A percentile compares a stretch with the other conserved stretches of the same genome.
phyloP scores from a whole-genome alignment of 2,888 invertebrate species.

The Dromius quadrimaculatus region DNA sequence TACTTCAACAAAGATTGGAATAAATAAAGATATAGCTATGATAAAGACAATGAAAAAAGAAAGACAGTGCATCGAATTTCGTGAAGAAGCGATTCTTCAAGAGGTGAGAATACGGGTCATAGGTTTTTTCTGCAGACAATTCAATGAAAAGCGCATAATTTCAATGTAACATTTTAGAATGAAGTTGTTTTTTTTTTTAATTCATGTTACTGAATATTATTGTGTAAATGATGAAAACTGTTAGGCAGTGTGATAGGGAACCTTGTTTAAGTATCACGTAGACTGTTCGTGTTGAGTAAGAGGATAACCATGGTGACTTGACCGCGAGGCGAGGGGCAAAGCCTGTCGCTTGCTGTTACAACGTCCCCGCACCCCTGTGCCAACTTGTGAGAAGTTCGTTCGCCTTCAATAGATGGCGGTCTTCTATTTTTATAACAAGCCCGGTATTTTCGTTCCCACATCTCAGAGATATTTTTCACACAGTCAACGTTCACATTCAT shows the following conservation, averaged over 20 bases:
- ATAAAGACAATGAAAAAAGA: no score
- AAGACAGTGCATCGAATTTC: no score
- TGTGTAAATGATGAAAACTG: no score
- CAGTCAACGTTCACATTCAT: conserved; percentile 31
- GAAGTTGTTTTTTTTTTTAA: no score
- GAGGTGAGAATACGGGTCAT: no score
- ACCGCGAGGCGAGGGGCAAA: conserved; percentile 18
- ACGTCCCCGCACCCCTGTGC: conserved; percentile 1
- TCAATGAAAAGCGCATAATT: no score
- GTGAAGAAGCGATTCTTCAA: no score
- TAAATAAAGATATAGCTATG: no score
- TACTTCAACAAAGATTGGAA: no score
- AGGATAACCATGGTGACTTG: conserved; percentile 18
- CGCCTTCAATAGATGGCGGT: conserved; percentile 44
- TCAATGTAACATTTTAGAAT: no score
- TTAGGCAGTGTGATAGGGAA: conserved; percentile 45
- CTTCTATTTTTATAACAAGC: conserved; percentile 43
- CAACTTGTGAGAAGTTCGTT: conserved; percentile 45
- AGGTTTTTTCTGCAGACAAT: no score
- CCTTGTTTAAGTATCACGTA: conserved; percentile 50
- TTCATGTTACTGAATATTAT: no score
- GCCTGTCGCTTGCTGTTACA: conserved; percentile 8
- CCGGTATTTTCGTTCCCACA: conserved; percentile 42
- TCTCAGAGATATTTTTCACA: conserved; percentile 30
- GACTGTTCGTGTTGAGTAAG: conserved; percentile 41